A percentile compares a stretch with the other conserved stretches of the same genome.
These are phyloP conservation scores for Apantesis nais DNA, from an alignment of 2,888 invertebrate genomes.

Conservation along the genomic window DNA sequence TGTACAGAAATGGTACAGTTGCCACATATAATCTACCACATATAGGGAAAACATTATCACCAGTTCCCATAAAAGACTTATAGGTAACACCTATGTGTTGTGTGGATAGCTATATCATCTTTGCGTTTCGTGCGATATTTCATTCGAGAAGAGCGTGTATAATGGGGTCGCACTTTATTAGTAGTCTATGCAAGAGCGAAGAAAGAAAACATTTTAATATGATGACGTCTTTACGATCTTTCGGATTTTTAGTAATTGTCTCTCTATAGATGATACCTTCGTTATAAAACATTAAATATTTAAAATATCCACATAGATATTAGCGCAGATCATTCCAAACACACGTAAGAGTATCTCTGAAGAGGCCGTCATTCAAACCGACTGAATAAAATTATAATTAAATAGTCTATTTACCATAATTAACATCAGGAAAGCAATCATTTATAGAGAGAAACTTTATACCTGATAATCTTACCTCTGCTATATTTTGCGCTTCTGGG, in stretches of 20 bases:
- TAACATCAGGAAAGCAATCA: background rate
- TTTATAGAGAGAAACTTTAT: background rate
- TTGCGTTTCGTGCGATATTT: background rate
- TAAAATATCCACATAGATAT: background rate
- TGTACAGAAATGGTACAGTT: background rate
- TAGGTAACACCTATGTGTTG: background rate
- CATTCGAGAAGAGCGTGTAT: background rate
- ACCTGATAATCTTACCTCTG: background rate
- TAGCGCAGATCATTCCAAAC: background rate
- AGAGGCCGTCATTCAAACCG: background rate
- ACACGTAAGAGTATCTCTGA: background rate
- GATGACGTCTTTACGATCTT: background rate
- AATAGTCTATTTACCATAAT: background rate
- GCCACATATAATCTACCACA: background rate
- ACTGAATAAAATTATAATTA: background rate
- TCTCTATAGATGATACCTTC: no score
- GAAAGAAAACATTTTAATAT: background rate
- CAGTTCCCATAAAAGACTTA: background rate
- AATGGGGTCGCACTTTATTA: background rate
- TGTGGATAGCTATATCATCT: background rate
- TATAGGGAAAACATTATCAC: background rate
- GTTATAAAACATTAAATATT: background rate
- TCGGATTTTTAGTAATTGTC: background rate
- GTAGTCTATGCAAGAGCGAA: background rate
- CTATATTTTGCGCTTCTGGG: background rate